Evolutionary conservation across 1,140 invertebrate genomes (phyloP), one percentile per base, ranked within the genome.

Genomic region (Berghia stephanieae): DNA sequence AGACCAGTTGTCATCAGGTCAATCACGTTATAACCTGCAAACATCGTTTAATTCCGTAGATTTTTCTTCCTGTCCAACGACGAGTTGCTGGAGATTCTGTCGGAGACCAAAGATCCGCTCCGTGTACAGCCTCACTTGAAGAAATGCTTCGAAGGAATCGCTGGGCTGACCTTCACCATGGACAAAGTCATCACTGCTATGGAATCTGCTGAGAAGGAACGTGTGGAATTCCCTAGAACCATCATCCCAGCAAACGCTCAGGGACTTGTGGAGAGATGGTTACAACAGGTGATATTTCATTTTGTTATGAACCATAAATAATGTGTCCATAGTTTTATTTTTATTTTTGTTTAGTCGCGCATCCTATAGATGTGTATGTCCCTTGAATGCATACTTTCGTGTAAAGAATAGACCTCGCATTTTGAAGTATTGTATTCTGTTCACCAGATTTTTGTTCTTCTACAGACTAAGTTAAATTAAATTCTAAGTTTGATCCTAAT

Each of bases 131-230:
- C 89, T 18, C 89, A 90, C 79, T 79, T 90, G 34, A 90, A 90
- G 83, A 90, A 90, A 74, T 90, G 89, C 78, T 90, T 90, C 79
- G 89, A 90, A 78, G 89, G 96, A 18, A 95, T 98, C 85, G 90
- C 90, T 13, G 85, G 88, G 78, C 75, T 90, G 55, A 83, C 83
- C 66, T 90, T 90, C 69, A 91, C 92, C 0, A 92, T 93, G 0
- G 85, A 91, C 40, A 93, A 94, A 83, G 94, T 96, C 84, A 96
- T 98, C 38, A 91, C 93, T 0, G 96, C 94, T 38, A 97, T 99
- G 94, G 92, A 96, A 0, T 97, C 96, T 1, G 92, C 93, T 8
- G 95, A 98, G 83, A 93, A 94, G 16, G 97, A 99, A 90, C 90
- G 93, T 10, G 96, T 99, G 18, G 90, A 92, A 0, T 92, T 98